phyloP scores from a whole-genome alignment of 2,113 vertebrate species.

The Ivindomyrus marchei region DNA sequence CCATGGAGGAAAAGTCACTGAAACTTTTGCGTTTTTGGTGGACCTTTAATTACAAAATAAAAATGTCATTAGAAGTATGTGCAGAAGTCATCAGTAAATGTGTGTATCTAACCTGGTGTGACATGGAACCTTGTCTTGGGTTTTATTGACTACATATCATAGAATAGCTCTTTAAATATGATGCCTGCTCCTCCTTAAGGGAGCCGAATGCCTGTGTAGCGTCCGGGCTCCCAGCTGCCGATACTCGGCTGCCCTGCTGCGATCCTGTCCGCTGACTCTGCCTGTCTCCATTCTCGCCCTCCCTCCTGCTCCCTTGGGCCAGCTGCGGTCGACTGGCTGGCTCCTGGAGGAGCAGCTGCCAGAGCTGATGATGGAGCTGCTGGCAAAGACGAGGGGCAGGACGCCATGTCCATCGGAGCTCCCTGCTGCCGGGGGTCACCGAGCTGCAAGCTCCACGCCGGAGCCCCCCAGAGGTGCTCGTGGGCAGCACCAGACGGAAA shows the following conservation, averaged over 20 bases:
- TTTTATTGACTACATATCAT: background rate
- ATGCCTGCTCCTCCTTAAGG: background rate
- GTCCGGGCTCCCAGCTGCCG: background rate
- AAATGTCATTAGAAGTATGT: background rate
- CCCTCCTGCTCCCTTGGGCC: slow-evolving; percentile 30
- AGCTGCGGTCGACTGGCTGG: slow-evolving; percentile 88
- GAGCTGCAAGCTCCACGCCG: slow-evolving; percentile 90
- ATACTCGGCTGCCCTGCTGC: background rate
- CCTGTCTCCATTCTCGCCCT: background rate
- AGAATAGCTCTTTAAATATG: slow-evolving; percentile 2
- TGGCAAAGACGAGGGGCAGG: slow-evolving; percentile 84
- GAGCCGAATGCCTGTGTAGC: background rate
- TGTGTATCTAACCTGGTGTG: background rate
- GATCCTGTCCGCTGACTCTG: background rate
- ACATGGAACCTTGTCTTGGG: background rate
- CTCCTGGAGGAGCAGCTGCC: slow-evolving; percentile 95
- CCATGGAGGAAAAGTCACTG: background rate
- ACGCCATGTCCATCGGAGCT: slow-evolving; percentile 88
- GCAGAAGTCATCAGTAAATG: background rate
- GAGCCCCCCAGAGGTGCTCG: slow-evolving; percentile 85
- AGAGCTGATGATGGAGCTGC: slow-evolving; percentile 89
- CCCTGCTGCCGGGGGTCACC: slow-evolving; percentile 92
- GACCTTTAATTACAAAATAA: background rate
- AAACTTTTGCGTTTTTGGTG: background rate
- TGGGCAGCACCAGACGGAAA: slow-evolving; percentile 95